A percentile compares a stretch with the other conserved stretches of the same genome.
Evolutionary conservation across 2,797 vertebrate genomes (phyloP).

Genomic region (Cirrhinus molitorella): DNA sequence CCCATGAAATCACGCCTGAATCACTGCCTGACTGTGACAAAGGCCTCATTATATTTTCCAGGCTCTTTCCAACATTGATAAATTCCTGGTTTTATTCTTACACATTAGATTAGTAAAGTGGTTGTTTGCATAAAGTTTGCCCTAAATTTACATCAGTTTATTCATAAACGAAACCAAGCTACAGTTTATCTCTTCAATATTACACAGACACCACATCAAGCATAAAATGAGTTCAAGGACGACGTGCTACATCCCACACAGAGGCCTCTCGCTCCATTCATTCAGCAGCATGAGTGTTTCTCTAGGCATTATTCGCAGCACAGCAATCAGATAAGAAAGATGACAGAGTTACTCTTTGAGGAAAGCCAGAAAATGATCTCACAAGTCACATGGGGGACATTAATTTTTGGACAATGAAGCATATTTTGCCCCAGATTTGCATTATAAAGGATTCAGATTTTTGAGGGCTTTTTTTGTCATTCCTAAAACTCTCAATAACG

Average conservation of each 20-base stretch:
- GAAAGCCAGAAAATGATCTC: background rate
- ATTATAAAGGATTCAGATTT: background rate
- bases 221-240: conserved; percentile 34
- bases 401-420: conserved; percentile 1
- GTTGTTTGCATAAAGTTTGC: background rate
- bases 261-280: conserved; percentile 5
- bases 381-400: background rate
- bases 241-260: conserved; percentile 31
- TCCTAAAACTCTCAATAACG: background rate
- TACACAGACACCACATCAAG: conserved; percentile 3
- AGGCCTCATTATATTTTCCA: conserved; percentile 26
- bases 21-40: conserved; percentile 27
- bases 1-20: conserved; percentile 45
- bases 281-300: conserved; percentile 29
- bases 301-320: background rate
- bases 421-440: background rate
- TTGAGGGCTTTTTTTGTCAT: background rate
- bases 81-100: background rate
- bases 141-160: background rate
- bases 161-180: background rate
- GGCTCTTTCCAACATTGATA: background rate
- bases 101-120: background rate
- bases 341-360: background rate
- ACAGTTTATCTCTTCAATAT: background rate
- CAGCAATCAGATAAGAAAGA: conserved; percentile 17